A percentile compares a stretch with the other conserved stretches of the same genome.
phyloP scores from a whole-genome alignment of 2,888 invertebrate genomes.

The Andrena marginata region DNA sequence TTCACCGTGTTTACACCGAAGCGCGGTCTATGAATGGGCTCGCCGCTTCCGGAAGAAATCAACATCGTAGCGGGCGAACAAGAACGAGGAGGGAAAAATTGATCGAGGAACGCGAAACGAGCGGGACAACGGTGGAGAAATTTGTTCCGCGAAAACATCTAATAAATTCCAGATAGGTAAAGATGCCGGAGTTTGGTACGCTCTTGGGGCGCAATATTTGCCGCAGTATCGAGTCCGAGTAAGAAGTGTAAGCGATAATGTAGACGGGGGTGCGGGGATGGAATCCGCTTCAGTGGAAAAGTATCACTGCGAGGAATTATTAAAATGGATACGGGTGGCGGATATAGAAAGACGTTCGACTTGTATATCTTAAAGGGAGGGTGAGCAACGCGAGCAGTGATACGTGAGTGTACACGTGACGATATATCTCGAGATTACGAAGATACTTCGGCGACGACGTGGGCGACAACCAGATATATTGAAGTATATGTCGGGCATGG shows the following conservation, averaged over 20 bases:
- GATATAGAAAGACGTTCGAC: slow-evolving; percentile 50
- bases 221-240: neutral
- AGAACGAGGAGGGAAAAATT: neutral
- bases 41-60: neutral
- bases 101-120: slow-evolving; percentile 18
- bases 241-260: slow-evolving; percentile 10
- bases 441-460: slow-evolving; percentile 67
- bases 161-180: neutral
- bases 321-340: slow-evolving; percentile 61
- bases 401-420: slow-evolving; percentile 54
- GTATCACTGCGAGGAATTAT: slow-evolving; percentile 59
- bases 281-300: slow-evolving; percentile 15
- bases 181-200: neutral
- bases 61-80: neutral
- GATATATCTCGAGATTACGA: slow-evolving; percentile 72
- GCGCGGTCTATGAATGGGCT: neutral
- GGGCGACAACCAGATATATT: slow-evolving; percentile 67
- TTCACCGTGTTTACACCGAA: neutral
- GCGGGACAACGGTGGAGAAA: neutral
- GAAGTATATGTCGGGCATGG: slow-evolving; percentile 56
- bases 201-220: neutral
- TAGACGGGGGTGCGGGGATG: neutral
- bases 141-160: neutral
- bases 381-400: slow-evolving; percentile 33
- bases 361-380: slow-evolving; percentile 47